Percentiles rank a stretch among this genome's conserved stretches.
Conservation (phyloP, 2,797 vertebrate species). For the Oreonectes daqikongensis region DNA sequence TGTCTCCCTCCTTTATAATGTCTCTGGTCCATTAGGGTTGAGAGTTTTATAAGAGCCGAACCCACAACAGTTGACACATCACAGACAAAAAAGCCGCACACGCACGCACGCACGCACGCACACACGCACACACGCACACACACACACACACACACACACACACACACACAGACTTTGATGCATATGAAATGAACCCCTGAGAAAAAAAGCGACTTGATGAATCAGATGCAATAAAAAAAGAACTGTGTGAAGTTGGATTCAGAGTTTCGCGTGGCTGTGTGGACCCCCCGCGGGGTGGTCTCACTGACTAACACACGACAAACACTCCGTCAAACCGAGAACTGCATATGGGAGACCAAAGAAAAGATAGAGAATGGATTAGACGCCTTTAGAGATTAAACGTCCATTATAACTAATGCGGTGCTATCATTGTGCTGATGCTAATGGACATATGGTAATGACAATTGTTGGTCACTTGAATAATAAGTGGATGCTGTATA, state of each 20-base stretch:
- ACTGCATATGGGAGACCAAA: conserved; percentile 1
- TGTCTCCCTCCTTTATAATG: background rate
- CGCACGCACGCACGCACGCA: no score
- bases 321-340: conserved; percentile 11
- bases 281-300: conserved; percentile 31
- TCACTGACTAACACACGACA: conserved; percentile 42
- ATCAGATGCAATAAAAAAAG: conserved; percentile 5
- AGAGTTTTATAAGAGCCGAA: background rate
- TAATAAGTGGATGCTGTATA: conserved; percentile 19
- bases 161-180: conserved; percentile 36
- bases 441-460: conserved; percentile 25
- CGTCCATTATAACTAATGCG: conserved; percentile 28
- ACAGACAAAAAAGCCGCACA: conserved; percentile 8
- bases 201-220: conserved; percentile 21
- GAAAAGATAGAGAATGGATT: conserved; percentile 7
- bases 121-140: no score
- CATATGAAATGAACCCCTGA: conserved; percentile 37
- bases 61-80: conserved; percentile 28
- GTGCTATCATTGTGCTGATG: background rate
- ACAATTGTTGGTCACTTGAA: conserved; percentile 37
- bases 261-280: conserved; percentile 14
- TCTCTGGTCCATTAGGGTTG: background rate
- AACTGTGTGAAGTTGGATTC: conserved; percentile 14
- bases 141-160: no score
- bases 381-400: conserved; percentile 39